Evolutionary conservation across 1,140 invertebrate species (phyloP).

Genomic region (Drosophila obscura): DNA sequence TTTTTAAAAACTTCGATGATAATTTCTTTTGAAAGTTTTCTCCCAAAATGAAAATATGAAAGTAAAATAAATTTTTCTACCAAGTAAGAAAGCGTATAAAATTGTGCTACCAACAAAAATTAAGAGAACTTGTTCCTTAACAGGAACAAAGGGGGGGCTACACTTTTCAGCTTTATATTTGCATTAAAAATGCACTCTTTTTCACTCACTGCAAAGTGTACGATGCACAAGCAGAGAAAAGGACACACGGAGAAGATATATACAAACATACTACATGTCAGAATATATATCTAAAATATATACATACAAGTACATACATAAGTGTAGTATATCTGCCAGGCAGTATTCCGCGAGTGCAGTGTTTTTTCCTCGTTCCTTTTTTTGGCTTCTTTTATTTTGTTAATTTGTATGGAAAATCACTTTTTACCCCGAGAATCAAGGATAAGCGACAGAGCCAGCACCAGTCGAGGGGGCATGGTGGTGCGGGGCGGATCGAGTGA

Average conservation of each 20-base stretch:
- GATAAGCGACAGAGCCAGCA: no score
- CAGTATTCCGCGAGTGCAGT: slow-evolving; percentile 23
- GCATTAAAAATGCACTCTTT: slow-evolving; percentile 43
- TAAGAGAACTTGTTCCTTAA: no score
- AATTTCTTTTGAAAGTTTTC: no score
- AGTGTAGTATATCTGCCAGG: slow-evolving; percentile 7
- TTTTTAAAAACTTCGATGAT: no score
- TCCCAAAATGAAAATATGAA: no score
- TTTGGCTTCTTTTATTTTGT: slow-evolving; percentile 52
- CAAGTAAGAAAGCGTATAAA: no score
- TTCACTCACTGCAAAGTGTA: slow-evolving; percentile 7
- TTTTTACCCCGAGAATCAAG: slow-evolving; percentile 54
- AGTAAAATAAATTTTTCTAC: no score
- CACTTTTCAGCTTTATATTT: slow-evolving; percentile 43
- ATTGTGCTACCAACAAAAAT: no score
- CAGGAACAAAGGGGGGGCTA: slow-evolving; percentile 13
- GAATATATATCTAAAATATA: neutral
- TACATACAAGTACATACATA: slow-evolving; percentile 14
- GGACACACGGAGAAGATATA: slow-evolving; percentile 15
- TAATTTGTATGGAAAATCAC: slow-evolving; percentile 82
- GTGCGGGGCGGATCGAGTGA: slow-evolving; percentile 4
- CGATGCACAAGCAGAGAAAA: slow-evolving; percentile 54
- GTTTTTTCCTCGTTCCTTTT: slow-evolving; percentile 32
- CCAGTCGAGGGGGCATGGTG: neutral
- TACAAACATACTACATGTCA: slow-evolving; percentile 10